Base-by-base conservation (phyloP, 2,113 vertebrate genomes). In the Centropristis striata region DNA sequence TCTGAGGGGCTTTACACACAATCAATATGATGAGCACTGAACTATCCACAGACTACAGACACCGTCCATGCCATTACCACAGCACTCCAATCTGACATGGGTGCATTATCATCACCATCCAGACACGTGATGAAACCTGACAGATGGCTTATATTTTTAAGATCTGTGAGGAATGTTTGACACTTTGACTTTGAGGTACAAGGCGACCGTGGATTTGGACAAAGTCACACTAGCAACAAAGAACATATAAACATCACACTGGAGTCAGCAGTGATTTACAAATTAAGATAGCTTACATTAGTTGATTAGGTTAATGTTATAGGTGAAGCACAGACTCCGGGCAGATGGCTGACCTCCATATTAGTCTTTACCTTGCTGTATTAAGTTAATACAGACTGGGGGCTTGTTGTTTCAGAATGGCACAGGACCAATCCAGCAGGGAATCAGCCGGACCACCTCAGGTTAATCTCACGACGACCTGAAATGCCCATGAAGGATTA, bases 391-490 rank as follows among this genome's bases (percentile, higher is more conserved):
- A 68, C 66, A 66, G 72, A 81, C 61, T 61, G 59, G 74, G 55
- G 75, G 39, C 49, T 75, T 88, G 80, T 78, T 86, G 75, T 81
- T 66, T 71, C 66, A 63, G 36, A 81, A 63, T 46, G 44, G 67
- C 84, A 65, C 57, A 54, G 75, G 78, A 84, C 69, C 79, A 76
- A 69, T 88, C 89, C 70, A 86, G 55, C 58, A 79, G 66, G 83
- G 89, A 91, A 85, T 92, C 86, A 91, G 86, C 51, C 64, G 55
- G 91, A 94, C 92, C 94, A 93, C 89, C 81, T 92, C 85, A 93
- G 94, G 93, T 93, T 95, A 95, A 95, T 93, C 92, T 87, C 61
- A 49, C 73, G 27, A 47, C 44, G 83, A 86, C 94, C 92, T 89
- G 73, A 90, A 79, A 87, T 86, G 88, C 71, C 89, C 84, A 81